A percentile compares a stretch with the other conserved stretches of the same genome.
phyloP scores from a whole-genome alignment of 2,113 vertebrate genomes.

The Meleagris gallopavo region DNA sequence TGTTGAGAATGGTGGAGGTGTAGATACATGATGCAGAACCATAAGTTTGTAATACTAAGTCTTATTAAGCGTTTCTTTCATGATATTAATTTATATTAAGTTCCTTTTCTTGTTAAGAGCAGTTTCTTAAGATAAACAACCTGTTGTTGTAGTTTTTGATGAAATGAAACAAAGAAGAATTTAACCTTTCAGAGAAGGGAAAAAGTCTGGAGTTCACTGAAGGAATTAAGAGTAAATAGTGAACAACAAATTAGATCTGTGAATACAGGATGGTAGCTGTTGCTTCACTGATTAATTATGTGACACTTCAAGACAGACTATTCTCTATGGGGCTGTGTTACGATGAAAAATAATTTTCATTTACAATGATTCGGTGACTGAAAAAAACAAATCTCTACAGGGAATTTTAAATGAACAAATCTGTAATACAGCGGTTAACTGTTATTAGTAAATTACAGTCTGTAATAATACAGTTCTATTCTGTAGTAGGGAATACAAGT shows the following conservation, averaged over 20 bases:
- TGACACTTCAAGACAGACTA: not conserved
- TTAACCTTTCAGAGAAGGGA: not conserved
- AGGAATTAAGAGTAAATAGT: not conserved
- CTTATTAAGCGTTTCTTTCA: not conserved
- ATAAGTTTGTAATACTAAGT: not conserved
- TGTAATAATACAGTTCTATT: not conserved
- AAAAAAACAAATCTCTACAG: not conserved
- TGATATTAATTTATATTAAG: not conserved
- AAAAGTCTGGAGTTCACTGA: not conserved
- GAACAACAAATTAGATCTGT: not conserved
- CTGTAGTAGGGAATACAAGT: not conserved
- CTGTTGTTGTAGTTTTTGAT: not conserved
- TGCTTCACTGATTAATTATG: not conserved
- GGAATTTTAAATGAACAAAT: not conserved
- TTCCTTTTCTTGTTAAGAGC: not conserved
- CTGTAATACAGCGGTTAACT: not conserved
- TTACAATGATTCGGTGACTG: not conserved
- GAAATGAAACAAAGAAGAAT: not conserved
- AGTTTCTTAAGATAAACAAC: not conserved
- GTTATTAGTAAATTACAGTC: not conserved
- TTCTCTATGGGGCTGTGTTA: not conserved
- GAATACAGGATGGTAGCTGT: not conserved
- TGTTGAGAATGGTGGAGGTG: not conserved
- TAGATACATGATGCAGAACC: not conserved
- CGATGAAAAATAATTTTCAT: not conserved